phyloP scores from a whole-genome alignment of 2,113 vertebrate genomes.

The Peromyscus maniculatus region DNA sequence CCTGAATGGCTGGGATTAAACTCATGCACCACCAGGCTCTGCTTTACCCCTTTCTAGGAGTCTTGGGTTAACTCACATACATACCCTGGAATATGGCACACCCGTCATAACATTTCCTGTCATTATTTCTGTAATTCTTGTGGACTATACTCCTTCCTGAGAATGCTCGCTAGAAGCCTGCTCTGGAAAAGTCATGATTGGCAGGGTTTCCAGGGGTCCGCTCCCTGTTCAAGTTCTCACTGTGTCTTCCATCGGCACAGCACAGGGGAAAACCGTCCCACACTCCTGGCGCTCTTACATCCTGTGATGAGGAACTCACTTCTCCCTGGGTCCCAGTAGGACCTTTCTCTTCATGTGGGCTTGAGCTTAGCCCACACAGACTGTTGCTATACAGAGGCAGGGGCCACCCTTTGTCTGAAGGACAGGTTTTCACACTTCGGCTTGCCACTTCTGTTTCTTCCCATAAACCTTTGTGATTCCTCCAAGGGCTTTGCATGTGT shows the following conservation, averaged over 20 bases:
- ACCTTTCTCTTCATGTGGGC: not conserved
- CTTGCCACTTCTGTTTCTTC: not conserved
- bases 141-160: not conserved
- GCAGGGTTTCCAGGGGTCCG: not conserved
- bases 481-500: not conserved
- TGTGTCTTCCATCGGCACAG: not conserved
- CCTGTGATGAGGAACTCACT: not conserved
- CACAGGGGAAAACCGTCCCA: not conserved
- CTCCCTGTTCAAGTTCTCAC: not conserved
- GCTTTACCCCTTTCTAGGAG: not conserved
- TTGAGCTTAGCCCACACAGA: not conserved
- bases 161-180: not conserved
- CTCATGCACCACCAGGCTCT: not conserved
- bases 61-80: not conserved
- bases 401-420: constrained; percentile 15
- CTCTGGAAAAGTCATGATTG: not conserved
- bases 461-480: constrained; percentile 6
- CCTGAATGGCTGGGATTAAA: not conserved
- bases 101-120: not conserved
- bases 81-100: not conserved
- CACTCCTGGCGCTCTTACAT: not conserved
- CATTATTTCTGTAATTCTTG: not conserved
- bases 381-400: not conserved
- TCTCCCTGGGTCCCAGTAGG: constrained; percentile 39
- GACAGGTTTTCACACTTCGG: not conserved